phyloP scores from a whole-genome alignment of 2,797 vertebrate genomes.

The Spinibarbus caldwelli region DNA sequence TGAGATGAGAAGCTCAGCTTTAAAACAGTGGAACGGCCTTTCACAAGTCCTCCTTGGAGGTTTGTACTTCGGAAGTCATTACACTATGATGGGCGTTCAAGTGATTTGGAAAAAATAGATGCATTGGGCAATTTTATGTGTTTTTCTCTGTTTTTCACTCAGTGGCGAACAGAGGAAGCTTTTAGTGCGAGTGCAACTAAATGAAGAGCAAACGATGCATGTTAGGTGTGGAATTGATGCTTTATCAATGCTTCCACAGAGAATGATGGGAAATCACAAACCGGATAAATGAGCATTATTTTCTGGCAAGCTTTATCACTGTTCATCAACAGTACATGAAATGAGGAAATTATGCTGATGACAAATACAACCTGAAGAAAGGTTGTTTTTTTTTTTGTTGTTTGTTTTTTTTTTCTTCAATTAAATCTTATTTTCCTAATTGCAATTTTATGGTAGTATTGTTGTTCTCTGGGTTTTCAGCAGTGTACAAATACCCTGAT shows the following conservation, averaged over 20 bases:
- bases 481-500: not conserved
- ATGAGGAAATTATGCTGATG: not conserved
- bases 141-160: not conserved
- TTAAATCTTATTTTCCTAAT: not conserved
- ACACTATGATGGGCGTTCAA: not conserved
- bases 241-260: not conserved
- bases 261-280: not conserved
- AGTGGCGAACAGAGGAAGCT: not conserved
- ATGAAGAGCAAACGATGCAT: not conserved
- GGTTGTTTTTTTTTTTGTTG: not conserved
- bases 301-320: not conserved
- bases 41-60: conserved; percentile 49
- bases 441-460: not conserved
- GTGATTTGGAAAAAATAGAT: not conserved
- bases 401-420: not conserved
- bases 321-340: not conserved
- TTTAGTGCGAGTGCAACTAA: not conserved
- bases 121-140: not conserved
- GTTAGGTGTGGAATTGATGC: not conserved
- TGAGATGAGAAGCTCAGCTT: not conserved
- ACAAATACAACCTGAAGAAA: not conserved
- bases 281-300: not conserved
- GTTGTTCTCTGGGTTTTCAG: not conserved
- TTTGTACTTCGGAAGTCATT: conserved; percentile 10
- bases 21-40: conserved; percentile 51